These are phyloP conservation scores for Macroteleia sp. DNA, from an alignment of 2,888 invertebrate genomes.

Conservation along the genomic window DNA sequence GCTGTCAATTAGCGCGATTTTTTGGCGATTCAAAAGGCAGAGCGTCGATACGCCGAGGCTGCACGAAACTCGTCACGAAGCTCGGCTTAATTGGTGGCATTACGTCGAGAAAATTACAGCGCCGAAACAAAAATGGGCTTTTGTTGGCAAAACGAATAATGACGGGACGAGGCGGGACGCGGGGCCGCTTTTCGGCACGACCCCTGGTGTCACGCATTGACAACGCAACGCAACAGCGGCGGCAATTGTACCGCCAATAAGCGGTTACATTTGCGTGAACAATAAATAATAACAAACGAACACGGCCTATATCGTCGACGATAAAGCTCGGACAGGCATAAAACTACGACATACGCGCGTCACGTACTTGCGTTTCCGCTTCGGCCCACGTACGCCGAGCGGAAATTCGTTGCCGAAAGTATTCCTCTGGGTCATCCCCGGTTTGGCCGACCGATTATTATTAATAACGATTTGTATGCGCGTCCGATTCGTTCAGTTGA, in stretches of 20 bases:
- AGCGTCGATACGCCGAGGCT: no score
- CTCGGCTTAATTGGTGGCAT: constrained; percentile 44
- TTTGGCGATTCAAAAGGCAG: constrained; percentile 30
- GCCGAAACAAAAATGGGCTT: background rate
- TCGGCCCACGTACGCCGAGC: constrained; percentile 37
- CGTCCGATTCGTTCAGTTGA: background rate
- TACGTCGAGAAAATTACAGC: constrained; percentile 45
- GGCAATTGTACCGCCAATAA: no score
- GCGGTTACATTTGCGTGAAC: no score
- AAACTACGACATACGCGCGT: constrained; percentile 17
- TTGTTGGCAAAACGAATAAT: constrained; percentile 30
- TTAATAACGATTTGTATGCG: constrained; percentile 24
- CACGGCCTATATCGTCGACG: constrained; percentile 7
- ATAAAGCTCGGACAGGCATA: constrained; percentile 17
- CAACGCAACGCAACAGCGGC: no score
- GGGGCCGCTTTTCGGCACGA: no score
- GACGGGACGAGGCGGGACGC: no score
- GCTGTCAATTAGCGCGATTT: constrained; percentile 38
- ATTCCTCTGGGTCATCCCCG: constrained; percentile 38
- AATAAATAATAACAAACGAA: constrained; percentile 10
- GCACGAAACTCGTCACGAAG: constrained; percentile 49
- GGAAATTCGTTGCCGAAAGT: constrained; percentile 43
- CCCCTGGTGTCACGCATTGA: no score
- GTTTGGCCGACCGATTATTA: constrained; percentile 1
- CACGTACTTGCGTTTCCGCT: constrained; percentile 42